Percentiles rank a stretch among this genome's conserved stretches.
Evolutionary conservation across 2,797 vertebrate species (phyloP).

Genomic region (Melanotaenia parkinsoni): DNA sequence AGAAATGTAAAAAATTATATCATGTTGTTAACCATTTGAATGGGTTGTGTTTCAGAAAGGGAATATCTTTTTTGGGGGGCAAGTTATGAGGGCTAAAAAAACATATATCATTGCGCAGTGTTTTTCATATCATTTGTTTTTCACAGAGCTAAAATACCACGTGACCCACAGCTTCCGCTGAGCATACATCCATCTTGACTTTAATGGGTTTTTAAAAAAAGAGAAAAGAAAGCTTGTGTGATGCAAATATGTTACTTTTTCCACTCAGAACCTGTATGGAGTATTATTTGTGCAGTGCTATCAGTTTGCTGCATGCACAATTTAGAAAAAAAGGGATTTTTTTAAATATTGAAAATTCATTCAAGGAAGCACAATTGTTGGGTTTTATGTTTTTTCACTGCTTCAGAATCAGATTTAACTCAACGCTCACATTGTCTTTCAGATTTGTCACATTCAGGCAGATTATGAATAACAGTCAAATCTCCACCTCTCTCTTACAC

Average conservation of each 20-base stretch:
- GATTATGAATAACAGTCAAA: not conserved
- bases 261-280: constrained; percentile 37
- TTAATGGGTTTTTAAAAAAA: constrained; percentile 14
- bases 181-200: constrained; percentile 13
- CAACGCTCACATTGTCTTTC: constrained; percentile 6
- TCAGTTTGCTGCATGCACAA: constrained; percentile 63
- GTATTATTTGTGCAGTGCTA: constrained; percentile 57
- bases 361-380: constrained; percentile 8
- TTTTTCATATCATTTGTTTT: constrained; percentile 51
- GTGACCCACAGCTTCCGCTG: constrained; percentile 42
- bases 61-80: constrained; percentile 50
- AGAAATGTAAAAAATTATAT: constrained; percentile 71
- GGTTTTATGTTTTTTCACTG: not conserved
- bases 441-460: constrained; percentile 1
- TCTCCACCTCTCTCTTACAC: constrained; percentile 13
- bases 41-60: constrained; percentile 55
- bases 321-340: constrained; percentile 27
- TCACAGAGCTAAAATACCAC: constrained; percentile 43
- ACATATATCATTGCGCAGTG: constrained; percentile 39
- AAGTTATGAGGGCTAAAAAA: constrained; percentile 45
- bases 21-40: constrained; percentile 62
- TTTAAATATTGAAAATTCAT: constrained; percentile 35
- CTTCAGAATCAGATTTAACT: constrained; percentile 4
- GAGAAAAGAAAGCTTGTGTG: constrained; percentile 23
- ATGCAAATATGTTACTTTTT: constrained; percentile 43